A percentile compares a stretch with the other conserved stretches of the same genome.
phyloP scores from a whole-genome alignment of 2,113 vertebrate species.

The Oreamnos americanus region DNA sequence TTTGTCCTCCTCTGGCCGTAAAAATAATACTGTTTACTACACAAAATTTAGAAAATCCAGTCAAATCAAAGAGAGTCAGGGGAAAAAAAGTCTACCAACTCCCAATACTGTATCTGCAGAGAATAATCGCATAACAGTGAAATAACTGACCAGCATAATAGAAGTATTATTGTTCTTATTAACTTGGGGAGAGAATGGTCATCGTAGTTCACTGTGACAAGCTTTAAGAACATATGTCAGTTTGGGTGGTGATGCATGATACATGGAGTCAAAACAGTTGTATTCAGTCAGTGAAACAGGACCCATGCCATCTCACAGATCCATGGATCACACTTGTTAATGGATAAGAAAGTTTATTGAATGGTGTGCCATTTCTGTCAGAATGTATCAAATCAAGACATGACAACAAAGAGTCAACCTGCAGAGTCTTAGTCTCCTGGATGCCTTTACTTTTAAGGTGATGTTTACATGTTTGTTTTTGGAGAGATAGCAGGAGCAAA shows the following conservation, averaged over 20 bases:
- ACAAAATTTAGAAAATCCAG: not conserved
- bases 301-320: fast-evolving
- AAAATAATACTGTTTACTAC: not conserved
- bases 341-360: not conserved
- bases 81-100: not conserved
- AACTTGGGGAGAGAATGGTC: not conserved
- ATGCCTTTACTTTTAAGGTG: not conserved
- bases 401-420: not conserved
- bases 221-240: not conserved
- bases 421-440: not conserved
- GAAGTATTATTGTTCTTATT: not conserved
- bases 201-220: fast-evolving
- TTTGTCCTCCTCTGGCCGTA: not conserved
- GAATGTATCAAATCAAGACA: not conserved
- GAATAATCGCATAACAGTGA: not conserved
- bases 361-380: not conserved
- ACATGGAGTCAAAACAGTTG: not conserved
- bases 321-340: not conserved
- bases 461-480: not conserved
- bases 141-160: not conserved
- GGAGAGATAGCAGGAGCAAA: not conserved
- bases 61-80: not conserved
- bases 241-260: not conserved
- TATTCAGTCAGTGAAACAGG: not conserved
- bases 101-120: not conserved